Evolutionary conservation across 2,888 invertebrate species (phyloP).

Genomic region (Tetragnatha montana): DNA sequence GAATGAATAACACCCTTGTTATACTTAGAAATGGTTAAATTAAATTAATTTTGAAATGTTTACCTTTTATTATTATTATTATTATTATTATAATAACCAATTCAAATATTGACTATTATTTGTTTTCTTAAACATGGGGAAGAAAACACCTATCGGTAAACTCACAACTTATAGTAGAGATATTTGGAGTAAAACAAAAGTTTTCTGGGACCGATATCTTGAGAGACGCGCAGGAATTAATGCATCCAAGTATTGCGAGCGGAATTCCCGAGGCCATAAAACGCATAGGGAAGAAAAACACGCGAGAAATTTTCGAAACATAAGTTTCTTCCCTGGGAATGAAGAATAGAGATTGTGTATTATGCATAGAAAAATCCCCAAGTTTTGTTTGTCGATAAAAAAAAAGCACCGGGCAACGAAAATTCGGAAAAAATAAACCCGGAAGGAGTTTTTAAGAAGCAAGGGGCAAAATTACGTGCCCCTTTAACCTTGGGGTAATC

Average conservation of each 20-base stretch:
- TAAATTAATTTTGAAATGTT: no score
- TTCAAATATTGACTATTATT: background rate
- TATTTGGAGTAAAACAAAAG: background rate
- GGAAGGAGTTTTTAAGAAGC: slow-evolving; percentile 39
- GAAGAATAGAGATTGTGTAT: slow-evolving; percentile 58
- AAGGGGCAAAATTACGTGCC: slow-evolving; percentile 55
- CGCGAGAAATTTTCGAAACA: background rate
- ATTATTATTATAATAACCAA: no score
- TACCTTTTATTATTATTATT: no score
- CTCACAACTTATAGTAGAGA: background rate
- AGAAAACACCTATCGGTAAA: background rate
- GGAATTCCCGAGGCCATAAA: background rate
- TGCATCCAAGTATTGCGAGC: background rate
- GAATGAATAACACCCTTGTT: no score
- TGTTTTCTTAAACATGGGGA: background rate
- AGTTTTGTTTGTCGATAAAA: slow-evolving; percentile 38
- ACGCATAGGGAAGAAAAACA: background rate
- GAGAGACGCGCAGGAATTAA: background rate
- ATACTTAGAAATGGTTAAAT: no score
- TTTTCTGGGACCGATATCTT: background rate
- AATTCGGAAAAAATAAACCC: slow-evolving; percentile 20
- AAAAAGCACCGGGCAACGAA: slow-evolving; percentile 30
- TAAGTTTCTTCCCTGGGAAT: slow-evolving; percentile 17
- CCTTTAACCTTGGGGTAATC: slow-evolving; percentile 62
- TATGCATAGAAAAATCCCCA: slow-evolving; percentile 52